Conservation (phyloP, 2,113 vertebrate species). For the Rhinolophus ferrumequinum region DNA sequence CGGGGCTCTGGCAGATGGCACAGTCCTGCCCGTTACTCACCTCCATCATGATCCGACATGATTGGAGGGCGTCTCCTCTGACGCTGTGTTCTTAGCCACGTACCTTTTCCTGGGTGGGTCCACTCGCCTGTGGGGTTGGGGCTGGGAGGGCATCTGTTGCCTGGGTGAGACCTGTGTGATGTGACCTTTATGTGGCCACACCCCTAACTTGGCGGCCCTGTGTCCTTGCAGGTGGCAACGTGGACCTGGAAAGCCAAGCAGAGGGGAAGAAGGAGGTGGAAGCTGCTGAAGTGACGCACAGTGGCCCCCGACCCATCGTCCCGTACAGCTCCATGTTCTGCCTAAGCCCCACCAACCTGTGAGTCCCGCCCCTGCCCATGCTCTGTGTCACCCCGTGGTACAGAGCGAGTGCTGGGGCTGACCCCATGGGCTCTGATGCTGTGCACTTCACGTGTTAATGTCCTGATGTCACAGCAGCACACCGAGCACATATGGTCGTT, state of each 20-base stretch:
- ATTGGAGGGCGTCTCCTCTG: not conserved
- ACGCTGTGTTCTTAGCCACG: not conserved
- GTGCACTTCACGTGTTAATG: rapidly evolving
- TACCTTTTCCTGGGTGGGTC: not conserved
- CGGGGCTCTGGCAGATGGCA: not conserved
- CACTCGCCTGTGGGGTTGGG: not conserved
- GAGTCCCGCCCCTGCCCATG: conserved; percentile 62
- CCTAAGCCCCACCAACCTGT: conserved; percentile 95
- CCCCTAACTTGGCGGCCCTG: conserved; percentile 20
- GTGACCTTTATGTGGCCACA: not conserved
- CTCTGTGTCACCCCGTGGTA: too few relatives aligned
- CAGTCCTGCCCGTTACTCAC: rapidly evolving
- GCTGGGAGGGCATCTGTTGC: not conserved
- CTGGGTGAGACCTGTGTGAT: not conserved
- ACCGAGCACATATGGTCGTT: rapidly evolving
- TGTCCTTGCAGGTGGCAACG: conserved; percentile 89
- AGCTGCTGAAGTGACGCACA: conserved; percentile 83
- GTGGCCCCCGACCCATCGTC: conserved; percentile 91
- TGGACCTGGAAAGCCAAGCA: conserved; percentile 91
- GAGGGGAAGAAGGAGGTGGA: conserved; percentile 94
- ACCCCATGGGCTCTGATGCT: not conserved
- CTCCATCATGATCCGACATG: rapidly evolving
- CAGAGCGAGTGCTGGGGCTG: rapidly evolving
- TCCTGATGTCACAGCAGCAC: not conserved
- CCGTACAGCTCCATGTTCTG: conserved; percentile 98